Evolutionary conservation across 2,888 invertebrate species (phyloP), one percentile per base, ranked within the genome.

Genomic region (Dynastes maya): DNA sequence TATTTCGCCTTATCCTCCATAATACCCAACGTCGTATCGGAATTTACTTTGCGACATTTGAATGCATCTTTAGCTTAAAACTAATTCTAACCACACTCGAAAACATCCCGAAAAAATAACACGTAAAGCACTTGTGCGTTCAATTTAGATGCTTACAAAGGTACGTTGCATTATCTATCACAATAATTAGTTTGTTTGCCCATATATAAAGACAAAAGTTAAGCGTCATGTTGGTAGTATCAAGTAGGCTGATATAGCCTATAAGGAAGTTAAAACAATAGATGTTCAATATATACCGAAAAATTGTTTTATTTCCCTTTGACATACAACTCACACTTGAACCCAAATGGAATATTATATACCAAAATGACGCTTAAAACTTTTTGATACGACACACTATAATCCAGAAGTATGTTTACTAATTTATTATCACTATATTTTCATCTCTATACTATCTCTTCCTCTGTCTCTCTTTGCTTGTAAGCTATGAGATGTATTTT

Each of bases 81-180:
- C 11, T 8, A 45, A 53, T 13, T 71, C 13, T 49, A 11, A 71
- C n/a, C 53, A 51, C 71, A 71, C 53, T 55, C 71, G 40, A 29
- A 71, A 53, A 8, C 49, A 70, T 13, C 49, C 64, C 2, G 8
- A 64, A 65, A 65, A 65, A 49, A 27, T 27, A 49, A 68, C 22
- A 68, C 29, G 49, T 58, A 61, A 61, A 61, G 72, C 61, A 72
- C 72, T 40, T 58, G 61, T 72, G 72, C 72, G 51, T 68, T 45
- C 58, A 68, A 58, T 61, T 72, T 72, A 68, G 72, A 72, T 72
- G 72, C 72, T 72, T 72, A 72, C 32, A 58, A 61, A 72, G 61
- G 72, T 72, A 72, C 71, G 72, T 72, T 72, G 72, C 72, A 61
- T 61, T 53, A 53, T 53, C 53, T 53, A 53, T 53, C 53, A 53